Conservation (phyloP, 2,888 invertebrate species). For the Lasioglossum morio region DNA sequence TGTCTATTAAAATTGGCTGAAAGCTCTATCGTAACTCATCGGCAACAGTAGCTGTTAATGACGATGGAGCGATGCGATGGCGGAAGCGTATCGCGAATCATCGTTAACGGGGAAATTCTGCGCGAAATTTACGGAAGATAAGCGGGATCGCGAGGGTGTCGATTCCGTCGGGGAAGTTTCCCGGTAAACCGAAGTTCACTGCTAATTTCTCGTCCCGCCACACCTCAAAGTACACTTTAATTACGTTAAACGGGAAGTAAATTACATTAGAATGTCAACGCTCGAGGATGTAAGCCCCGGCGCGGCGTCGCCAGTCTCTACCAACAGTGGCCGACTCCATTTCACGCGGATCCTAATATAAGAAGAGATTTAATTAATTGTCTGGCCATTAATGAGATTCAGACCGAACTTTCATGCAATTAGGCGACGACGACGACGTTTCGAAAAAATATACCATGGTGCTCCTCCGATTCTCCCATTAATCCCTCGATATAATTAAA, state of each 20-base stretch:
- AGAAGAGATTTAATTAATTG: constrained; percentile 52
- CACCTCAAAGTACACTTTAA: constrained; percentile 73
- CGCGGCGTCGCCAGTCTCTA: constrained; percentile 44
- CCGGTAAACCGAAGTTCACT: constrained; percentile 71
- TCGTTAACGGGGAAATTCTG: constrained; percentile 41
- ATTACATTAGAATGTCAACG: constrained; percentile 72
- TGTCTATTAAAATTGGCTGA: not conserved
- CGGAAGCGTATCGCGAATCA: constrained; percentile 44
- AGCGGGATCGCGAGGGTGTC: constrained; percentile 61
- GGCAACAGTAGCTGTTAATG: not conserved
- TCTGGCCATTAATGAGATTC: constrained; percentile 16
- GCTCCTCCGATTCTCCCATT: not conserved
- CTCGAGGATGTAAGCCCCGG: constrained; percentile 62
- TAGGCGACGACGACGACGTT: not conserved
- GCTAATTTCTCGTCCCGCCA: constrained; percentile 71
- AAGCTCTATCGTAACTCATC: not conserved
- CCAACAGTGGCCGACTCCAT: constrained; percentile 51
- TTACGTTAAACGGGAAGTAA: constrained; percentile 73
- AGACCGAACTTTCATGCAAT: not conserved
- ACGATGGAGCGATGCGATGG: not conserved
- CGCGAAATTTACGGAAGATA: constrained; percentile 63
- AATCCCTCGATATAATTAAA: not conserved
- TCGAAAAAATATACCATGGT: not conserved
- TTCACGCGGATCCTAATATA: constrained; percentile 51
- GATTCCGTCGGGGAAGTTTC: constrained; percentile 69